Conservation (phyloP, 1,140 invertebrate species). For the honey bee (Apis mellifera) region DNA sequence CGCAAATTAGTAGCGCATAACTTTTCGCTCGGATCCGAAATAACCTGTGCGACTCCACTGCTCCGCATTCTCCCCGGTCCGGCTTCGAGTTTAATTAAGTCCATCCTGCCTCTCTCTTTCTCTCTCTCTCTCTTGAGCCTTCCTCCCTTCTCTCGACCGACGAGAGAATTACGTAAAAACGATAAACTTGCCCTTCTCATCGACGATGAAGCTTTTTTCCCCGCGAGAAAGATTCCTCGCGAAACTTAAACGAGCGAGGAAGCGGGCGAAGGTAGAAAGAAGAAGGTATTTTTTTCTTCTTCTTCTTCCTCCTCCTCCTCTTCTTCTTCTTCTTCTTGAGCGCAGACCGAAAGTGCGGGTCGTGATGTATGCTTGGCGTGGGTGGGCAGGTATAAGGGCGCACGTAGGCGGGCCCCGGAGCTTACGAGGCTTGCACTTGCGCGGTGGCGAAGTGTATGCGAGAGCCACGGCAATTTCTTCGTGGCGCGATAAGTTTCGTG, state of each 20-base stretch:
- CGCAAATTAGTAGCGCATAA: conserved; percentile 50
- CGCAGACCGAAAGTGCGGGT: conserved; percentile 38
- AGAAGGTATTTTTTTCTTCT: background rate
- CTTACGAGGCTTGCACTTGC: conserved; percentile 61
- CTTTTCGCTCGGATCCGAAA: conserved; percentile 23
- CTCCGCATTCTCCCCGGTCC: background rate
- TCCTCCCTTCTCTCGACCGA: background rate
- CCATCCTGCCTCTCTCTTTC: background rate
- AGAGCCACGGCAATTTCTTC: conserved; percentile 66
- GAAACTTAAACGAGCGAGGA: background rate
- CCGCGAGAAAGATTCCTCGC: background rate
- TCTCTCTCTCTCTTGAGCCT: no score
- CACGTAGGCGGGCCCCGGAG: conserved; percentile 54
- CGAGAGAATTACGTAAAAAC: background rate
- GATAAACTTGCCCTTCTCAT: no score
- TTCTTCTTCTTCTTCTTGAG: background rate
- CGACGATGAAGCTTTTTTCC: background rate
- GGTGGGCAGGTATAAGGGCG: conserved; percentile 62
- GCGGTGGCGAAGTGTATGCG: conserved; percentile 52
- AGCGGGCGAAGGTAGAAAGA: background rate
- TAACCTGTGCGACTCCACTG: background rate
- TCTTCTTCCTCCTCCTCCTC: background rate
- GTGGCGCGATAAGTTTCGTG: conserved; percentile 64
- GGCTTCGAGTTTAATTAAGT: conserved; percentile 2
- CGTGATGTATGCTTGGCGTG: conserved; percentile 62